Evolutionary conservation across 2,797 vertebrate species (phyloP), one percentile per base, ranked within the genome.

Genomic region (Coracias cyanogaster): DNA sequence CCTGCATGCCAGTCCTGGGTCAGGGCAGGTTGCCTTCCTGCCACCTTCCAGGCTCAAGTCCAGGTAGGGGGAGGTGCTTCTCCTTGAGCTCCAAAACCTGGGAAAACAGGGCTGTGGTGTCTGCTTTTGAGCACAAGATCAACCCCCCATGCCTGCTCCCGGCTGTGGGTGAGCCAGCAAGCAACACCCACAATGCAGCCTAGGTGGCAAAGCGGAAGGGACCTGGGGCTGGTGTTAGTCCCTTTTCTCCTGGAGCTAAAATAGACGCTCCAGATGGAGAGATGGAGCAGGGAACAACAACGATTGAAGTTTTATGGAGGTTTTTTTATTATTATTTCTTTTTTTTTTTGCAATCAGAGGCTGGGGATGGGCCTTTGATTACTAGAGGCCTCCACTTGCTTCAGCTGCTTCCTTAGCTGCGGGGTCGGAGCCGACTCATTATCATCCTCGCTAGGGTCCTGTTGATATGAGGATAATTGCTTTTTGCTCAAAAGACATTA

Each of bases 401-500:
- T 86, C 89, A 93, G 81, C 72, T 10, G 24, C 41, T 90, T 88
- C 83, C 84, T 48, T 78, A 96, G 88, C 96, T 2, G 5, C 43
- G 4, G 92, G 87, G 49, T 54, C 43, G 51, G 84, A 95, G 96
- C 97, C 0, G 21, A 73, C 94, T 96, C 83, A 82, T 90, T 96
- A 95, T 85, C 60, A 31, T 95, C 89, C 86, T 86, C 15, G 1
- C 90, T 52, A 29, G 95, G 89, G 95, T 90, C 92, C 86, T 95
- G 89, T 97, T 96, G 95, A 86, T 96, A 93, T 5, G 91, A 48
- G 64, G 88, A 90, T 96, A 96, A 96, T 97, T 98, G 96, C 91
- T 97, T 98, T 91, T 96, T 96, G 82, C 95, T 97, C 94, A 76
- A 89, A 97, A 96, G 83, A 83, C 78, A 84, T 93, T 95, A 95